A percentile compares a stretch with the other conserved stretches of the same genome.
These are phyloP conservation scores for Dysdera silvatica DNA, from an alignment of 1,140 invertebrate species.

Conservation along the genomic window DNA sequence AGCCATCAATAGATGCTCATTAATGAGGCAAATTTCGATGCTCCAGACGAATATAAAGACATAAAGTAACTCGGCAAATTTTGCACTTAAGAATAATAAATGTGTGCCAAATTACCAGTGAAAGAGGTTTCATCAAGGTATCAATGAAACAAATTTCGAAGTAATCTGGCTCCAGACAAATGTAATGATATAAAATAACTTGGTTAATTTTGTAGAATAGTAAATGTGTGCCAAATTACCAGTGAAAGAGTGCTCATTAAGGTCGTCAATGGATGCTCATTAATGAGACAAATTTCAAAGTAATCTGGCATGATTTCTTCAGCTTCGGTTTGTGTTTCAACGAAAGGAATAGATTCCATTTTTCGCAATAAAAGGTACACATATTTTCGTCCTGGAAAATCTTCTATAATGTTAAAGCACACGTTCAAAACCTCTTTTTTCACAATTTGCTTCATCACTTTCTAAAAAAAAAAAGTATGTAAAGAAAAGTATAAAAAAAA, in stretches of 20 bases:
- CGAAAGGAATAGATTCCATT: not conserved
- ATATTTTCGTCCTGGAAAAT: not conserved
- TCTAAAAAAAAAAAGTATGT: constrained; percentile 7
- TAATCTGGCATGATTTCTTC: not conserved
- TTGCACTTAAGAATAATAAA: no score
- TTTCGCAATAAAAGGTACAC: not conserved
- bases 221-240: no score
- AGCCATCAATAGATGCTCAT: constrained; percentile 10
- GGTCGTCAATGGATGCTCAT: constrained; percentile 12
- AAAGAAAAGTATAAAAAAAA: no score
- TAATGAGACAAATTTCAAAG: constrained; percentile 1
- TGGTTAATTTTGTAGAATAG: no score
- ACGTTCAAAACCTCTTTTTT: constrained; percentile 5
- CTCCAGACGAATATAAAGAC: no score
- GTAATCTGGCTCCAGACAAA: no score
- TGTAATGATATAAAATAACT: no score
- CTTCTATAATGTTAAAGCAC: not conserved
- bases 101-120: no score
- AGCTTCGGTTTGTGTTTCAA: not conserved
- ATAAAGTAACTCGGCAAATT: no score
- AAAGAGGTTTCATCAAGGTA: no score
- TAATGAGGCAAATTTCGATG: not conserved
- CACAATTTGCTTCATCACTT: not conserved
- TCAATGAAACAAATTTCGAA: no score
- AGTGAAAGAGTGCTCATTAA: no score